Evolutionary conservation across 2,113 vertebrate genomes (phyloP), one percentile per base, ranked within the genome.

Genomic region (Sylvietta virens): DNA sequence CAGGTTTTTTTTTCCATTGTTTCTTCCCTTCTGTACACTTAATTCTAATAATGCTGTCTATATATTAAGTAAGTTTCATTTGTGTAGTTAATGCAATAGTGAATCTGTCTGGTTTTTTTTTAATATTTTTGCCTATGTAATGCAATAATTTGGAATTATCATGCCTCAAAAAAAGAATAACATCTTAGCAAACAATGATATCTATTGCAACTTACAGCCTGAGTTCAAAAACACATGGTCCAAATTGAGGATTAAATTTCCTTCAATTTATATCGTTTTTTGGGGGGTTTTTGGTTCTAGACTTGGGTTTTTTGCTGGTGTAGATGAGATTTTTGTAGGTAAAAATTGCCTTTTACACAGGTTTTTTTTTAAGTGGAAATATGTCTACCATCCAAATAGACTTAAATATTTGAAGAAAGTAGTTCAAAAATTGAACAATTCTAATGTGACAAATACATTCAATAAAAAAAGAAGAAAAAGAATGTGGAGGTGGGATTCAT

Each of bases 401-500:
- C 3, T 28, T 71, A 31, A 61, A 56, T 66, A 42, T 48, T 81
- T 84, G 45, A 70, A 77, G 15, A 58, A 71, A 58, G 6, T 31
- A 40, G 26, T 39, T 58, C 0, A 67, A 67, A 81, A 64, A 16
- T 8, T 40, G 14, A 81, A 33, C 9, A 54, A 10, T 37, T 57
- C 4, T 71, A 35, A 54, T 2, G 9, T 20, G 19, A 87, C 2
- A 62, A 57, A 66, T 30, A 1, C 1, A 21, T 9, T 2, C 1
- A 50, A 28, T 48, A 77, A 51, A 30, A 20, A 5, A 53, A 22
- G 1, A n/a, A 58, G 3, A 71, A 33, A 45, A 24, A 2, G 2
- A 67, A 24, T 0, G 0, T 17, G 5, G 9, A 21, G 2, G 4
- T 6, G 2, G 7, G 1, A n/a, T 51, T 21, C 74, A 22, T 7